Conservation (phyloP, 2,797 vertebrate genomes). For the Galago senegalensis region DNA sequence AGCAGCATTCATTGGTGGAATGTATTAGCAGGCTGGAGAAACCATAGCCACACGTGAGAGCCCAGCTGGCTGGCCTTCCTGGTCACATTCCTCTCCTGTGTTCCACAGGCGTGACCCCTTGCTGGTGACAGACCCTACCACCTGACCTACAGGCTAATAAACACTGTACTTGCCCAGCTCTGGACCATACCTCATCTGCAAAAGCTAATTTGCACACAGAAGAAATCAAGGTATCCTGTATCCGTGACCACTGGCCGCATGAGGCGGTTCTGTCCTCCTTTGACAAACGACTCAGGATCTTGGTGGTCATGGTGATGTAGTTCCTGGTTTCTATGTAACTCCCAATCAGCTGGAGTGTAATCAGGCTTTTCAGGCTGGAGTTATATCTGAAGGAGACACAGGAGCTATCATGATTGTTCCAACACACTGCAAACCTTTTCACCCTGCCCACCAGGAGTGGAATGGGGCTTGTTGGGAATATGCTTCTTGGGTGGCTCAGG, state of each 20-base stretch:
- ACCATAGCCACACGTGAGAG: not conserved
- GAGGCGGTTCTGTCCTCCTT: constrained; percentile 76
- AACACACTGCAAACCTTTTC: accelerated
- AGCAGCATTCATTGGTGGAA: not conserved
- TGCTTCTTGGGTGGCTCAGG: no score
- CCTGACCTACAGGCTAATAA: no score
- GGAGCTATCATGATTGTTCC: no score
- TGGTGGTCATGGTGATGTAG: constrained; percentile 88
- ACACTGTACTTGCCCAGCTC: accelerated
- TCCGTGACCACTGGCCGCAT: constrained; percentile 81
- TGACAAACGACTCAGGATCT: constrained; percentile 90
- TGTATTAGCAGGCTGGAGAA: accelerated
- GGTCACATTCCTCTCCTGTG: not conserved
- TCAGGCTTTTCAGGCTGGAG: constrained; percentile 89
- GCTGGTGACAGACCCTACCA: not conserved
- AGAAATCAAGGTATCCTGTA: constrained; percentile 88
- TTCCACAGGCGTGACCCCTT: not conserved
- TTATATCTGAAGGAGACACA: constrained; percentile 86
- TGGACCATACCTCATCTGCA: constrained; percentile 87
- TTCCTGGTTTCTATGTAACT: constrained; percentile 89
- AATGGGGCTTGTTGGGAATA: not conserved
- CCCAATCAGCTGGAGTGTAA: constrained; percentile 88
- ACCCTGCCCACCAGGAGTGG: no score
- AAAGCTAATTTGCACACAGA: constrained; percentile 85
- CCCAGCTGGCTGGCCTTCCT: not conserved